These are phyloP conservation scores for Isaurus tuberculatus DNA, from an alignment of 92 coral and sea anemone species.

Conservation along the genomic window DNA sequence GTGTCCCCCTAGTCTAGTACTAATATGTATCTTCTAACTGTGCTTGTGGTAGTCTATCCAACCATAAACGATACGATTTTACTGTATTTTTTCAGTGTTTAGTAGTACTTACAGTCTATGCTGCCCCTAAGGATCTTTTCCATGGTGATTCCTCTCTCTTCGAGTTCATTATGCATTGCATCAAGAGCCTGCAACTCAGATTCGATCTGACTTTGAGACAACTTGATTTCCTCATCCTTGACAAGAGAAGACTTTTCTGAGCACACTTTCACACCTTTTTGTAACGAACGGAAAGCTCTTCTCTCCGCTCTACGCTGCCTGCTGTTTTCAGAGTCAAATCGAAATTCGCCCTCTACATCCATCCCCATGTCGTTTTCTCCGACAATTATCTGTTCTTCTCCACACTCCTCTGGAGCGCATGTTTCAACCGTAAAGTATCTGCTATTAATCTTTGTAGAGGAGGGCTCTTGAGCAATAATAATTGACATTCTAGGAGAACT, in stretches of 20 bases:
- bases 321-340: constrained; percentile 73
- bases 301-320: constrained; percentile 76
- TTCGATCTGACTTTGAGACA: constrained; percentile 75
- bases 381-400: constrained; percentile 43
- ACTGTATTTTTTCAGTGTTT: no score
- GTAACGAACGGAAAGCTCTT: constrained; percentile 69
- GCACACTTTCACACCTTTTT: constrained; percentile 53
- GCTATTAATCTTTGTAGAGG: constrained; percentile 85
- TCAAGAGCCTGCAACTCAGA: constrained; percentile 74
- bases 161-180: constrained; percentile 64
- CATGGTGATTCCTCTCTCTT: constrained; percentile 82
- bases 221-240: constrained; percentile 77
- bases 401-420: constrained; percentile 60
- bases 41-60: no score
- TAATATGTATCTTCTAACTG: no score
- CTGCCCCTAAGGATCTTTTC: constrained; percentile 74
- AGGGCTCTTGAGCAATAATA: constrained; percentile 85
- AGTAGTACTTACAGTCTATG: constrained; percentile 73
- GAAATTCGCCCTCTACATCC: constrained; percentile 86
- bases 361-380: constrained; percentile 69
- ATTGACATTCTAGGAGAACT: constrained; percentile 87
- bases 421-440: constrained; percentile 85
- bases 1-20: no score
- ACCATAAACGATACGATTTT: no score
- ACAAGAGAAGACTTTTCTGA: constrained; percentile 61